Base-by-base conservation (phyloP, 30 jellyfish, hydroid and myxozoan species). In the Aurelia coerulea region DNA sequence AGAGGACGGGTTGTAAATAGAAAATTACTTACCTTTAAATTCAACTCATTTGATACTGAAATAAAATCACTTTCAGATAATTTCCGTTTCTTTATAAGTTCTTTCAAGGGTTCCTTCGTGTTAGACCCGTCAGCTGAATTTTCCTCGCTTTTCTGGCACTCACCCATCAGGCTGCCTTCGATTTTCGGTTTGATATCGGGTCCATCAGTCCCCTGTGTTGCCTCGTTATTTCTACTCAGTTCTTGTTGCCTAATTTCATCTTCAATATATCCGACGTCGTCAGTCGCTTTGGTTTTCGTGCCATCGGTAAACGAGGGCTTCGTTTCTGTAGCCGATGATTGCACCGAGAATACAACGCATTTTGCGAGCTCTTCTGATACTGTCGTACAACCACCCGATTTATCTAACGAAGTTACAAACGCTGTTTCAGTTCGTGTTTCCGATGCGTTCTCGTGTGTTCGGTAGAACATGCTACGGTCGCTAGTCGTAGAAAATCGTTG, bases 321-420 rank as follows among this genome's bases (percentile, higher is more conserved):
- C 31, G 37, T 10, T n/a, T 62, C 35, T 3, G 72, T 31, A 12
- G 72, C 19, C 37, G 35, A 62, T 15, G 91, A 52, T 29, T 60
- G 79, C 31, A 84, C 93, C 9, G 93, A 59, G 11, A 81, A 42
- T 13, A 67, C 78, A 23, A 69, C 86, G 58, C 65, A 73, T 74
- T 77, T 64, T 12, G 93, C 93, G 29, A 84, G 75, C 39, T 84
- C 93, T 50, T 52, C 93, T n/a, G 93, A 84, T 4, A 84, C 93
- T 69, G 65, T 73, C 76, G 65, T 18, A 23, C 87, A 84, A 29
- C 84, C 54, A 19, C 86, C 83, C 52, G 78, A 64, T 33, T 73
- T 63, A 34, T 63, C 86, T 23, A 81, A 32, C 62, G 62, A 5
- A 11, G 49, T 39, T 0, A n/a, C 33, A 10, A 12, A 71, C 29